phyloP scores from a whole-genome alignment of 2,113 vertebrate genomes.

The Tragelaphus scriptus region DNA sequence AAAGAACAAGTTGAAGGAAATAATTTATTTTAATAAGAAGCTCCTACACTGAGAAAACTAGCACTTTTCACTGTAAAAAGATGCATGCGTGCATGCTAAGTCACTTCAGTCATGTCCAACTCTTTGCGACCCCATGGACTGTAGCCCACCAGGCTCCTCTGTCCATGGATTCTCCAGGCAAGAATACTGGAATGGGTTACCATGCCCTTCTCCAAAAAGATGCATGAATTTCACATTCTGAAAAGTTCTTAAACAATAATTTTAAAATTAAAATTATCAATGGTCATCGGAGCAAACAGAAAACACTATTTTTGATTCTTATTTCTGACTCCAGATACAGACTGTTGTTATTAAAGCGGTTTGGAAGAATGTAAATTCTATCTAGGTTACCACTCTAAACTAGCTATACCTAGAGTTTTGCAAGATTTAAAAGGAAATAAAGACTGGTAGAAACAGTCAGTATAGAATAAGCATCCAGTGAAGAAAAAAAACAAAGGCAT shows the following conservation, averaged over 20 bases:
- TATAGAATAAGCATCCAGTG: slow-evolving; percentile 48
- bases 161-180: no score
- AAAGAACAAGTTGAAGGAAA: background rate
- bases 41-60: background rate
- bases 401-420: slow-evolving; percentile 74
- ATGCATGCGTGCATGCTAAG: no score
- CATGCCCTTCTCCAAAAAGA: no score
- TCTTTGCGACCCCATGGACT: no score
- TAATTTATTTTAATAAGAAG: background rate
- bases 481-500: slow-evolving; percentile 73
- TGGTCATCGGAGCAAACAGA: slow-evolving; percentile 35
- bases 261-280: background rate
- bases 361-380: slow-evolving; percentile 71
- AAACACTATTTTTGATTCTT: slow-evolving; percentile 61
- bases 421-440: slow-evolving; percentile 77
- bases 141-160: no score
- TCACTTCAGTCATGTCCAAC: no score
- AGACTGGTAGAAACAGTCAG: slow-evolving; percentile 55
- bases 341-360: slow-evolving; percentile 70
- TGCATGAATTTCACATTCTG: background rate
- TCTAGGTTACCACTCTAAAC: slow-evolving; percentile 76
- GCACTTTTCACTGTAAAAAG: background rate
- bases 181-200: no score
- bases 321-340: slow-evolving; percentile 72
- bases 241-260: background rate